Conservation (phyloP, 2,113 vertebrate genomes). For the Seriola aureovittata region DNA sequence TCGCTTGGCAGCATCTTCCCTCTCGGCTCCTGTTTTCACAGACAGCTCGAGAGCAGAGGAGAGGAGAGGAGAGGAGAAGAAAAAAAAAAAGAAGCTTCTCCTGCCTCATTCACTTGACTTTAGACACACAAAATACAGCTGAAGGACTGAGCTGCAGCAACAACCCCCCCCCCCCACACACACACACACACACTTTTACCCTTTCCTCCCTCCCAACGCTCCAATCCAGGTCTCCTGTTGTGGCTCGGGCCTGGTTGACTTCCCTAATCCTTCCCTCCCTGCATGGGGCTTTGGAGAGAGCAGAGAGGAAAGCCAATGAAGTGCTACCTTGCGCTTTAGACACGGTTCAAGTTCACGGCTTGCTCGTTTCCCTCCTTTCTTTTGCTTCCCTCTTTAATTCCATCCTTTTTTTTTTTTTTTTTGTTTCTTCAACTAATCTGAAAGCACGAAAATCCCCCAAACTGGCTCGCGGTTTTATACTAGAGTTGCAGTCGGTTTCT, state of each 20-base stretch:
- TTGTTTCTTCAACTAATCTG: background rate
- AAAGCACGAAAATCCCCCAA: background rate
- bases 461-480: background rate
- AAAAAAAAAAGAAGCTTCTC: background rate
- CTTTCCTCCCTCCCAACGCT: background rate
- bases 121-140: conserved; percentile 37
- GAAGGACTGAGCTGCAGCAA: conserved; percentile 18
- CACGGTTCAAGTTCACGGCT: conserved; percentile 3
- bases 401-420: background rate
- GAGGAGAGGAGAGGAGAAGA: too few relatives aligned
- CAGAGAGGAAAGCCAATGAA: conserved; percentile 23
- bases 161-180: too few relatives aligned
- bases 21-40: background rate
- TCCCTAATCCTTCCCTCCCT: conserved; percentile 54
- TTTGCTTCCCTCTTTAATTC: background rate
- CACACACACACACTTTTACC: background rate
- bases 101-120: background rate
- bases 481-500: too few relatives aligned
- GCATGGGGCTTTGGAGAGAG: conserved; percentile 20
- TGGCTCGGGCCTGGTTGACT: conserved; percentile 36
- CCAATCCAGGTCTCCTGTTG: conserved; percentile 16
- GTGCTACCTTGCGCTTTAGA: conserved; percentile 4
- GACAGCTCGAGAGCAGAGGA: background rate
- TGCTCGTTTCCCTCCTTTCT: background rate
- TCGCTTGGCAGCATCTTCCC: conserved; percentile 15